phyloP scores from a whole-genome alignment of 2,888 invertebrate species.

The Aquatica leii region DNA sequence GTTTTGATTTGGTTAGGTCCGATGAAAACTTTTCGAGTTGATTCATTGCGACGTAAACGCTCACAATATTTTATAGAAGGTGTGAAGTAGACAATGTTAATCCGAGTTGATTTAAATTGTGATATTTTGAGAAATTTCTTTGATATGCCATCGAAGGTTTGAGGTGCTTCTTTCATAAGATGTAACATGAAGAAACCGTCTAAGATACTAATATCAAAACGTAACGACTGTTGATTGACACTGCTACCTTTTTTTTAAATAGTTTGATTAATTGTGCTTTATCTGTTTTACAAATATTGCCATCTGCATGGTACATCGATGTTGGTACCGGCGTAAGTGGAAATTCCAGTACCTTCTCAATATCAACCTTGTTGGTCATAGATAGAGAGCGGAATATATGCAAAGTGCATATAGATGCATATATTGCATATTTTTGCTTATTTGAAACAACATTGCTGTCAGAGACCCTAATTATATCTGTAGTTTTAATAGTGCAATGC shows the following conservation, averaged over 20 bases:
- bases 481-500: too few relatives aligned
- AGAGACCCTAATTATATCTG: too few relatives aligned
- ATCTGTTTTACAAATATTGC: slow-evolving; percentile 18
- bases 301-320: slow-evolving; percentile 47
- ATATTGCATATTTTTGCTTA: too few relatives aligned
- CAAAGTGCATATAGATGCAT: too few relatives aligned
- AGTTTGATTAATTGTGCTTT: not conserved
- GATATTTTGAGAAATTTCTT: slow-evolving; percentile 34
- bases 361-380: slow-evolving; percentile 35
- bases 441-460: too few relatives aligned
- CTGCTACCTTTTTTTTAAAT: not conserved
- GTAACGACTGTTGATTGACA: slow-evolving; percentile 20
- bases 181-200: slow-evolving; percentile 47
- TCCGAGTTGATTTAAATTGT: slow-evolving; percentile 34
- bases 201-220: slow-evolving; percentile 32
- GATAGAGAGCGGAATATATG: too few relatives aligned
- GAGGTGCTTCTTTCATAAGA: slow-evolving; percentile 40
- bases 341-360: slow-evolving; percentile 36
- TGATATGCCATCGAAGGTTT: slow-evolving; percentile 39
- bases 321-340: slow-evolving; percentile 39
- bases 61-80: slow-evolving; percentile 36
- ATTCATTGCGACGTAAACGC: slow-evolving; percentile 30
- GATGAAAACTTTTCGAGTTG: slow-evolving; percentile 33
- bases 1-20: slow-evolving; percentile 46
- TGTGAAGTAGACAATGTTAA: slow-evolving; percentile 37